phyloP scores from a whole-genome alignment of 1,140 invertebrate species.

The Popillia japonica region DNA sequence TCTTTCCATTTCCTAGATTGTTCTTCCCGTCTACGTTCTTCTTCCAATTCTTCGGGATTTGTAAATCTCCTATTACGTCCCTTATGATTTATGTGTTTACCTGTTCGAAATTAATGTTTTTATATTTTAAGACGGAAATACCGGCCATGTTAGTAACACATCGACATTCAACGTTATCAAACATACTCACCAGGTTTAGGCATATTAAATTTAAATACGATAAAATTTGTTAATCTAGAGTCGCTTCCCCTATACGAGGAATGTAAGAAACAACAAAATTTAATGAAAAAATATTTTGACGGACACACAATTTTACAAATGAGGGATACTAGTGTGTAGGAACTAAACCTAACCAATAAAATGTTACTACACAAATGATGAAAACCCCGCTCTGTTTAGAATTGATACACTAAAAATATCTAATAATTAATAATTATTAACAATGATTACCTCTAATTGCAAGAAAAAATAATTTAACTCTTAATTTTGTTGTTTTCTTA shows the following conservation, averaged over 20 bases:
- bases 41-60: slow-evolving; percentile 90
- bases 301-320: slow-evolving; percentile 21
- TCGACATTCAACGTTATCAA: not conserved
- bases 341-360: slow-evolving; percentile 12
- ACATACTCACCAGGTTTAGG: slow-evolving; percentile 34
- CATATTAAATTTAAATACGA: slow-evolving; percentile 33
- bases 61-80: slow-evolving; percentile 92
- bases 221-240: slow-evolving; percentile 4
- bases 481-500: too few relatives aligned
- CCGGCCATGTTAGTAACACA: not conserved
- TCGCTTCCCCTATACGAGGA: not conserved
- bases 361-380: not conserved
- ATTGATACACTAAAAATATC: not conserved
- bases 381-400: not conserved
- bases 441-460: too few relatives aligned
- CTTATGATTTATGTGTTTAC: slow-evolving; percentile 91
- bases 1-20: slow-evolving; percentile 75
- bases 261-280: slow-evolving; percentile 4
- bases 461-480: too few relatives aligned
- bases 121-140: slow-evolving; percentile 2
- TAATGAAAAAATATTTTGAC: slow-evolving; percentile 30
- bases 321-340: not conserved
- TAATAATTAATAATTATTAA: too few relatives aligned
- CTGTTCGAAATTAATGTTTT: slow-evolving; percentile 59
- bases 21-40: slow-evolving; percentile 81